phyloP scores from a whole-genome alignment of 1,140 invertebrate genomes.

The Holotrichia oblita region DNA sequence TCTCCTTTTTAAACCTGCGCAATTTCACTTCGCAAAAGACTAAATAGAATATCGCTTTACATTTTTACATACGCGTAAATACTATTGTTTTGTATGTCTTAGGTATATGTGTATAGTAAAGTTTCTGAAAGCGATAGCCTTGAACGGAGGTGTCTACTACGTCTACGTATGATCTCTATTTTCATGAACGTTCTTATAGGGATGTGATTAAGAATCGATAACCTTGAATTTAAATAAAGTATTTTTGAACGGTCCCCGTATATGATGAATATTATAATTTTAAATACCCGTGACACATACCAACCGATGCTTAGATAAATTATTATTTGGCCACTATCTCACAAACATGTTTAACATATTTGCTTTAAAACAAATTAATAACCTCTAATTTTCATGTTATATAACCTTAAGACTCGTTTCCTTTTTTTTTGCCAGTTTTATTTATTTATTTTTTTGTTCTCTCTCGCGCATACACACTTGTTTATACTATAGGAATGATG shows the following conservation, averaged over 20 bases:
- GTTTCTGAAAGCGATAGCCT: not conserved
- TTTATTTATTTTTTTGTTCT: no score
- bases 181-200: not conserved
- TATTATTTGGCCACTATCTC: not conserved
- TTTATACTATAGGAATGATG: slow-evolving; percentile 17
- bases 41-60: no score
- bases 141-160: not conserved
- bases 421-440: no score
- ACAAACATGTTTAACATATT: not conserved
- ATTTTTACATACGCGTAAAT: not conserved
- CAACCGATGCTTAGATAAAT: no score
- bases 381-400: not conserved
- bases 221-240: not conserved
- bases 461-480: not conserved
- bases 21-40: no score
- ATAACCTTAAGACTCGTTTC: not conserved
- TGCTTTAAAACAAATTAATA: not conserved
- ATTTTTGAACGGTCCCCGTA: not conserved
- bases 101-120: not conserved
- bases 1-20: no score
- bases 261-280: not conserved
- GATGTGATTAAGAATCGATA: no score
- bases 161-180: not conserved
- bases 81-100: not conserved
- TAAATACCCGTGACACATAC: no score